Evolutionary conservation across 1,140 invertebrate genomes (phyloP), one percentile per base, ranked within the genome.

Genomic region (Xylocopa sonorina): DNA sequence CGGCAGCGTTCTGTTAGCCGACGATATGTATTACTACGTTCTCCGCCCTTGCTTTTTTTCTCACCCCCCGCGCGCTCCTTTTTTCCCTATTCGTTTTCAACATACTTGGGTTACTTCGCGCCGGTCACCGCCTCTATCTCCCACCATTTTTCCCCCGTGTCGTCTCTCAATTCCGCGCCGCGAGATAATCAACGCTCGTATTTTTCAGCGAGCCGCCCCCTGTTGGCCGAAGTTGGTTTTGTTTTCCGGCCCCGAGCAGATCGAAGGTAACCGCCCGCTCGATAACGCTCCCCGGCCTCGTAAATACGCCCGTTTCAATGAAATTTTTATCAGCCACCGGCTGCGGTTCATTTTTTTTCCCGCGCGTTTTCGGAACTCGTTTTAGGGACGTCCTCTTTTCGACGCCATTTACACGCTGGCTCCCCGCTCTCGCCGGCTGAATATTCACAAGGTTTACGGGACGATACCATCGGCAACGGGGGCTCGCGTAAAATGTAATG

Each of bases 1-100:
- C 41, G 21, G 7, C 60, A n/a, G 53, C 62, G 64, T 57, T 63
- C 34, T 48, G n/a, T 48, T 38, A 51, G 63, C 55, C 76, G 68
- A 63, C 76, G 68, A 78, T 78, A 78, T 72, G 76, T 72, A 72
- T 78, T 78, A 72, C 75, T 78, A 72, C 75, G 41, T 27, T 34
- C 67, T 34, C 14, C n/a, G 18, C 16, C n/a, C n/a, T n/a, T n/a
- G n/a, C 27, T 34, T 62, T 73, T 67, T 67, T 55, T 32, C n/a
- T 21, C 38, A 9, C 21, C 18, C 18, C 12, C 18, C 16, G 29
- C 24, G 12, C 34, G 6, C 18, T 38, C 14, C 10, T 32, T 60
- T 69, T 24, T 68, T 43, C 16, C 34, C 75, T 41, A 29, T 78
- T 78, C 55, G 43, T 72, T 78, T 78, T 63, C 53, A 69, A 69